A percentile compares a stretch with the other conserved stretches of the same genome.
phyloP scores from a whole-genome alignment of 2,797 vertebrate species.

The Xyrichtys novacula region DNA sequence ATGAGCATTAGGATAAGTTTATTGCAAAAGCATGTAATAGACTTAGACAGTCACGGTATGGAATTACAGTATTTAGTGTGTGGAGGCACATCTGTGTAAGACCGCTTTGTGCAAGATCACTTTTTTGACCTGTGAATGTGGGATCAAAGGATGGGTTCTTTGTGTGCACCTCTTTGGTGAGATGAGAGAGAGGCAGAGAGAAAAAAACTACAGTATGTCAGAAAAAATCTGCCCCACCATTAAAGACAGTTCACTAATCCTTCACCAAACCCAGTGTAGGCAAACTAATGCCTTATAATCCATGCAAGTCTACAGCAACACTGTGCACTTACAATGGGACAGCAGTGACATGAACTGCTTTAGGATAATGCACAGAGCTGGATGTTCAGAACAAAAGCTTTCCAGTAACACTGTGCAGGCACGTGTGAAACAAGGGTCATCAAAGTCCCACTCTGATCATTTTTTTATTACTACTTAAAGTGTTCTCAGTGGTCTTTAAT shows the following conservation, averaged over 20 bases:
- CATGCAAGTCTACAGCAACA: constrained; percentile 33
- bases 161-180: neutral
- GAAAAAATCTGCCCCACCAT: constrained; percentile 22
- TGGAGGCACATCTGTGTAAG: no score
- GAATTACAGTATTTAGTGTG: no score
- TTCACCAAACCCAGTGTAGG: constrained; percentile 49
- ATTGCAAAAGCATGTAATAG: no score
- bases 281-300: constrained; percentile 68
- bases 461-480: no score
- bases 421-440: no score
- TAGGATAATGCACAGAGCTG: constrained; percentile 6
- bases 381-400: neutral
- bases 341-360: constrained; percentile 7
- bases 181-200: constrained; percentile 3
- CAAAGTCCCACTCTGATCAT: no score
- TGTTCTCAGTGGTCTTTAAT: no score
- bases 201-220: constrained; percentile 3
- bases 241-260: constrained; percentile 61
- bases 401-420: neutral
- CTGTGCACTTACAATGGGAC: constrained; percentile 6
- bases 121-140: no score
- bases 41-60: no score
- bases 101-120: no score
- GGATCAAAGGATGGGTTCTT: no score
- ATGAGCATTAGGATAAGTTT: no score